phyloP scores from a whole-genome alignment of 2,888 invertebrate species.

The Hetaerina titia region DNA sequence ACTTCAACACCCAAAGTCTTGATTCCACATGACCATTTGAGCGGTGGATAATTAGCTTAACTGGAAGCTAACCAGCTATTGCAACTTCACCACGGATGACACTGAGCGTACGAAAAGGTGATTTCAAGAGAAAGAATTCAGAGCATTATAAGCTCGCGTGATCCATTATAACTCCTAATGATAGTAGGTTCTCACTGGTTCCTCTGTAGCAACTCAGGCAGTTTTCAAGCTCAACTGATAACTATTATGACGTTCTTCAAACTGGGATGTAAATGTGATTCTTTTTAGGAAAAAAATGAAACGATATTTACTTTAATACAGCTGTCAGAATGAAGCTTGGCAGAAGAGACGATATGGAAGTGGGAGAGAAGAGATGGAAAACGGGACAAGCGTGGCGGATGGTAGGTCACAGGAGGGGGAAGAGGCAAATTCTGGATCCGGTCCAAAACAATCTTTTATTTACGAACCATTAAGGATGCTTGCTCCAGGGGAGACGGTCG shows the following conservation, averaged over 20 bases:
- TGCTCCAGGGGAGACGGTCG: background rate
- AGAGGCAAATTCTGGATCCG: slow-evolving; percentile 48
- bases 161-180: too few species aligned
- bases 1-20: too few species aligned
- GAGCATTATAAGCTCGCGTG: too few species aligned
- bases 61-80: too few species aligned
- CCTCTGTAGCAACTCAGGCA: too few species aligned
- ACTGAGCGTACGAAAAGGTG: too few species aligned
- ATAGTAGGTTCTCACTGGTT: too few species aligned
- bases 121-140: too few species aligned
- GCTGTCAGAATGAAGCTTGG: background rate
- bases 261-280: background rate
- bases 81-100: too few species aligned
- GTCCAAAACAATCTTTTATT: slow-evolving; percentile 66
- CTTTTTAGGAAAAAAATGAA: background rate
- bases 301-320: background rate
- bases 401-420: background rate
- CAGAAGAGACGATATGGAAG: background rate
- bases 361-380: background rate
- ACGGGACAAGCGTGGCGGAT: background rate
- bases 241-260: background rate
- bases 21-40: too few species aligned
- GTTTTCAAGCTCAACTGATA: too few species aligned
- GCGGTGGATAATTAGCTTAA: too few species aligned
- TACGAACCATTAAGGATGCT: slow-evolving; percentile 45